Base-by-base conservation (phyloP, 2,888 invertebrate genomes). In the Parnassius mnemosyne region DNA sequence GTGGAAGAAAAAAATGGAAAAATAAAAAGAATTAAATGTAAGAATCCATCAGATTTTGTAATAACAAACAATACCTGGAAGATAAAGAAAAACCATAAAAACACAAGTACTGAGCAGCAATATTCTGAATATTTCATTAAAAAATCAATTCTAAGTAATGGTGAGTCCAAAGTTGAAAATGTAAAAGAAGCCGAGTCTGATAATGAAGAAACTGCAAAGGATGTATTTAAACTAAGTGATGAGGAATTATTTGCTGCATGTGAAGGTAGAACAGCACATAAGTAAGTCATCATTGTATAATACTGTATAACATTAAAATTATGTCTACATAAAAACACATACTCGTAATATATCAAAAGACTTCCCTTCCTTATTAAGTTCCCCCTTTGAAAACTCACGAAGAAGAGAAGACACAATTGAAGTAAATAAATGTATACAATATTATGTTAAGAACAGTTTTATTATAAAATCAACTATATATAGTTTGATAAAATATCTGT, bases 181-280 rank as follows among this genome's bases (percentile, higher is more conserved):
- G 71, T 84, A 0, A 69, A 66, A 11, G 81, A 78, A 1, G 71
- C 76, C 0, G 84, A 83, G 3, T 79, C 80, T 0, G 83, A 84
- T 2, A 78, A 73, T 20, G 84, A 84, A 2, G 71, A 59, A 2
- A 67, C 65, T 12, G 70, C 67, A 0, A 79, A 71, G 44, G 79
- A 83, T 74, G 76, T 81, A 0, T 71, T 79, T 13, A 83, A 80
- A 64, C 77, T 96, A 71, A 94, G 94, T 0, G 97, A 97, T 84
- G 96, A 97, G 63, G 94, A 97, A 72, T 80, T 97, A 43, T 96
- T 96, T 81, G 93, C 93, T 46, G 95, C 95, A 0, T 97, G 97
- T 82, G 95, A 94, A 55, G 96, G 96, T 3, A 90, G 96, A 71
- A 97, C 97, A 2, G 96, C 95, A 2, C 97, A 97, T 83, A 97